phyloP scores from a whole-genome alignment of 1,140 invertebrate species.

The Fopius arisanus region DNA sequence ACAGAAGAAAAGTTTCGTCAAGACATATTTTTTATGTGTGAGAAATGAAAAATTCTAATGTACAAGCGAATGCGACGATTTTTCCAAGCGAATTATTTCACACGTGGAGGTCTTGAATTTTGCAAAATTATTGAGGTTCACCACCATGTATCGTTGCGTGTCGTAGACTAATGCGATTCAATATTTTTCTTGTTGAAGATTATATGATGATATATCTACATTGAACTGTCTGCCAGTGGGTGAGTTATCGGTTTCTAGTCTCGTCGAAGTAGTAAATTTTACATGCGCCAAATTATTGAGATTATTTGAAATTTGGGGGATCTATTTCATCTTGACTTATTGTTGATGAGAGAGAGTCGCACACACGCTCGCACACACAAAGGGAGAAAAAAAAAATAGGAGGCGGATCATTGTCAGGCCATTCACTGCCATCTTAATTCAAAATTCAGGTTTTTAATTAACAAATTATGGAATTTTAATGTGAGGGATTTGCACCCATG shows the following conservation, averaged over 20 bases:
- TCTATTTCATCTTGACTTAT: slow-evolving; percentile 12
- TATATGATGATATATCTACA: slow-evolving; percentile 52
- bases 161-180: slow-evolving; percentile 41
- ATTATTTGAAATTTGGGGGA: neutral
- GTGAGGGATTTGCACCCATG: slow-evolving; percentile 38
- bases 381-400: too few species aligned
- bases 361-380: too few species aligned
- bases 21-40: too few species aligned
- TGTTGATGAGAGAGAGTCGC: neutral
- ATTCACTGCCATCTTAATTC: slow-evolving; percentile 46
- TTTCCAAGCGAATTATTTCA: too few species aligned
- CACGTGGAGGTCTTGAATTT: slow-evolving; percentile 36
- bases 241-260: slow-evolving; percentile 48
- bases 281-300: neutral
- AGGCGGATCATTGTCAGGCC: slow-evolving; percentile 38
- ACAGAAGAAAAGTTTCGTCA: too few species aligned
- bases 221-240: slow-evolving; percentile 43
- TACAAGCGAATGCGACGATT: too few species aligned
- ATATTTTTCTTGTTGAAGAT: slow-evolving; percentile 60
- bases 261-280: slow-evolving; percentile 2
- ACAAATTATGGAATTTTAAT: slow-evolving; percentile 28
- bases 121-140: slow-evolving; percentile 38
- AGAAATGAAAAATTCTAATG: too few species aligned
- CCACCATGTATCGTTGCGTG: slow-evolving; percentile 50
- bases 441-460: slow-evolving; percentile 31